Evolutionary conservation across 2,888 invertebrate species (phyloP).

Genomic region (Conomelus anceps): DNA sequence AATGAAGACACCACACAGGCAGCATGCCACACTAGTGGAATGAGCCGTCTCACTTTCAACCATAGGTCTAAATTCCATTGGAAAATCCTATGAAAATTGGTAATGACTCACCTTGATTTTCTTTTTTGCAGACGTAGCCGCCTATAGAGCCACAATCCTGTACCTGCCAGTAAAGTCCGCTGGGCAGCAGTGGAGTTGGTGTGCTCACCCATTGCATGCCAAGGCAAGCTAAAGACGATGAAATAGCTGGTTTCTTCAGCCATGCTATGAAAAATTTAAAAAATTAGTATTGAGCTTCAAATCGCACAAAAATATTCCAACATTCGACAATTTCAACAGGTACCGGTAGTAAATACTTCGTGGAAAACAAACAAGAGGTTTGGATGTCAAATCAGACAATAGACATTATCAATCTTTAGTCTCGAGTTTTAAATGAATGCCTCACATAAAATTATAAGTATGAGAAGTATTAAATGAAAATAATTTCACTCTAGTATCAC

Average conservation of each 20-base stretch:
- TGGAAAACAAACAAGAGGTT: too few species aligned
- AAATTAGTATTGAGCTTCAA: not conserved
- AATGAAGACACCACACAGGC: too few species aligned
- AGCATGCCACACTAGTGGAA: too few species aligned
- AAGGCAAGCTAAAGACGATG: constrained; percentile 42
- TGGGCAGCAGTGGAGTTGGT: constrained; percentile 56
- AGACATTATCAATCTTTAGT: too few species aligned
- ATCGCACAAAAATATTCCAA: not conserved
- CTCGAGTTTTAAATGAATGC: too few species aligned
- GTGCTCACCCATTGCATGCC: constrained; percentile 61
- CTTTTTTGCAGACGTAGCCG: constrained; percentile 57
- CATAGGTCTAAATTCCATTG: too few species aligned
- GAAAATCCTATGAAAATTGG: not conserved
- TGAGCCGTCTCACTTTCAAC: too few species aligned
- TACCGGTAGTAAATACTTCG: too few species aligned
- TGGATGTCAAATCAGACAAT: too few species aligned
- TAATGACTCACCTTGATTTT: constrained; percentile 37
- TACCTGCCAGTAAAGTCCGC: constrained; percentile 64
- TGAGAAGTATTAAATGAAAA: too few species aligned
- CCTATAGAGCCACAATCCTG: constrained; percentile 57
- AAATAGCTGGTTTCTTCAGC: constrained; percentile 26
- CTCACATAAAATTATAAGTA: too few species aligned
- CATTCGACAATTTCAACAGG: not conserved
- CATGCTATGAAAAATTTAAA: constrained; percentile 30
- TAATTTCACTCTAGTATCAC: too few species aligned